phyloP scores from a whole-genome alignment of 1,140 invertebrate genomes.

The Druon quercuslanigerum region DNA sequence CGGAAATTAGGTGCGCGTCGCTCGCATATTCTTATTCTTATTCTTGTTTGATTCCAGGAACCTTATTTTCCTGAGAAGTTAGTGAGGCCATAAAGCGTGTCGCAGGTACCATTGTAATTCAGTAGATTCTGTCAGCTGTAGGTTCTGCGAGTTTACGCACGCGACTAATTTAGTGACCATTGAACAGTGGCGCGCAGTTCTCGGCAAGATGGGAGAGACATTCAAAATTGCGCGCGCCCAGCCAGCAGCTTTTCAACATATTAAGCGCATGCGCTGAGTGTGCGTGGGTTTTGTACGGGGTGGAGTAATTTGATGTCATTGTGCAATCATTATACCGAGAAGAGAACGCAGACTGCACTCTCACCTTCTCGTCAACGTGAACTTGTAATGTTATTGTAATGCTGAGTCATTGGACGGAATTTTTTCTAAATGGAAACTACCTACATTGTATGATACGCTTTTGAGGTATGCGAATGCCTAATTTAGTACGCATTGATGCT shows the following conservation, averaged over 20 bases:
- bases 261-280: slow-evolving; percentile 18
- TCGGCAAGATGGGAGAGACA: slow-evolving; percentile 29
- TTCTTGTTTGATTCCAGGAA: slow-evolving; percentile 13
- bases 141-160: slow-evolving; percentile 45
- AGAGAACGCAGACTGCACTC: slow-evolving; percentile 44
- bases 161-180: slow-evolving; percentile 49
- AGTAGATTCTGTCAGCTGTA: slow-evolving; percentile 35
- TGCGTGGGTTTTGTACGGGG: slow-evolving; percentile 41
- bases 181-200: slow-evolving; percentile 51
- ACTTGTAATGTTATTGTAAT: slow-evolving; percentile 50
- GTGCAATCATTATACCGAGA: slow-evolving; percentile 51
- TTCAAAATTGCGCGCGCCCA: slow-evolving; percentile 43
- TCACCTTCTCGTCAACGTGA: slow-evolving; percentile 39
- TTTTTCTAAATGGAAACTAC: slow-evolving; percentile 22
- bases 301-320: slow-evolving; percentile 54
- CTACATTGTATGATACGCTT: slow-evolving; percentile 11
- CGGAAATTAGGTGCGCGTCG: slow-evolving; percentile 15
- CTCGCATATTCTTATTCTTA: background rate
- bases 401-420: slow-evolving; percentile 49
- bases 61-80: background rate
- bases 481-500: slow-evolving; percentile 27
- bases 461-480: slow-evolving; percentile 26
- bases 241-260: slow-evolving; percentile 32
- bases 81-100: slow-evolving; percentile 19
- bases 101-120: slow-evolving; percentile 42